Evolutionary conservation across 2,888 invertebrate genomes (phyloP).

Genomic region (Drosophila mayaguana): DNA sequence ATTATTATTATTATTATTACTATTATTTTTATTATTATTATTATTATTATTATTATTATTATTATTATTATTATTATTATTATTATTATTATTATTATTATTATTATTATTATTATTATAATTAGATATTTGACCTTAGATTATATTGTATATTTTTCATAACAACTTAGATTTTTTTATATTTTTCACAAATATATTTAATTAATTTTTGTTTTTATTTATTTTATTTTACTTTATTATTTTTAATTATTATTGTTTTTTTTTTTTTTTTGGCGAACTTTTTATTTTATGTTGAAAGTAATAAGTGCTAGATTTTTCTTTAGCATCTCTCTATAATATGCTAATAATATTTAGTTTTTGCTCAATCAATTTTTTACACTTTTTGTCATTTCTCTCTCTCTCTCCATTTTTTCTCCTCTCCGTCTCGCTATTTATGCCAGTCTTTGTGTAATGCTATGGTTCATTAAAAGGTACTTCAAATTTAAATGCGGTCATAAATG

Average conservation of each 20-base stretch:
- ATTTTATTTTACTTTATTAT: background rate
- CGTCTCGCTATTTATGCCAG: background rate
- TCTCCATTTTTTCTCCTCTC: background rate
- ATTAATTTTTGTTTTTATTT: too few species aligned
- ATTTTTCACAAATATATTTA: too few species aligned
- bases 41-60: too few species aligned
- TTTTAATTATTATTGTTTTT: too few species aligned
- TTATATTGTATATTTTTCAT: too few species aligned
- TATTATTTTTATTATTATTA: too few species aligned
- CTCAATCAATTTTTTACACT: background rate
- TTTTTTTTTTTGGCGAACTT: background rate
- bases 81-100: too few species aligned
- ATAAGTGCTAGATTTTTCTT: background rate
- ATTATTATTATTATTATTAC: too few species aligned
- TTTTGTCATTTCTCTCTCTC: background rate
- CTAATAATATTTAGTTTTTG: background rate
- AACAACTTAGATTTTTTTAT: too few species aligned
- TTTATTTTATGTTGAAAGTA: background rate
- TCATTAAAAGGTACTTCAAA: constrained; percentile 66
- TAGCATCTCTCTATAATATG: background rate
- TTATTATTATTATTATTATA: too few species aligned
- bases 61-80: too few species aligned
- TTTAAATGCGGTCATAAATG: constrained; percentile 66
- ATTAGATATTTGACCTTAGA: too few species aligned
- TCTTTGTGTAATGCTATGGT: constrained; percentile 10